These are phyloP conservation scores for Aleiodes alternator DNA, from an alignment of 2,888 invertebrate species.

Conservation along the genomic window DNA sequence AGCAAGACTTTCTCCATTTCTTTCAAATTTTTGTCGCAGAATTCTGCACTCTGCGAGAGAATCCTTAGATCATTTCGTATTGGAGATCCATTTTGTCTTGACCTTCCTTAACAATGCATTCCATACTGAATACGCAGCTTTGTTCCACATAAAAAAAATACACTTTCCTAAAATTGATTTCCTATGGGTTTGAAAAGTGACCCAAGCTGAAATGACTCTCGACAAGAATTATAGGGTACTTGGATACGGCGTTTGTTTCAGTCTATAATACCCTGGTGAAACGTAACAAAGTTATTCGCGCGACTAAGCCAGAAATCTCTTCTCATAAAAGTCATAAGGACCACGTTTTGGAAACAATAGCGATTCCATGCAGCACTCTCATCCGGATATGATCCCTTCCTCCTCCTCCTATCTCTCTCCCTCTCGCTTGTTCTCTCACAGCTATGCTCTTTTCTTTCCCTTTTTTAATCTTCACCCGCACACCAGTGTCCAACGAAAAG, in stretches of 20 bases:
- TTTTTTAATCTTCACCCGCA: conserved; percentile 16
- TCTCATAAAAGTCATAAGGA: conserved; percentile 71
- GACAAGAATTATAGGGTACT: background rate
- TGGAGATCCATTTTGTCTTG: too few species aligned
- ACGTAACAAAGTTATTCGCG: conserved; percentile 65
- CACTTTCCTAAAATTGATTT: conserved; percentile 6
- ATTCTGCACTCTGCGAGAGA: too few species aligned
- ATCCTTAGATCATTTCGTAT: too few species aligned
- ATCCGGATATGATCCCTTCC: conserved; percentile 20
- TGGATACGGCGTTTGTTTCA: conserved; percentile 8
- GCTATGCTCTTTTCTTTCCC: background rate
- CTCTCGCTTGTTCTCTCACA: background rate
- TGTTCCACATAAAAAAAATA: too few species aligned
- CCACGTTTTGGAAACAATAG: conserved; percentile 70
- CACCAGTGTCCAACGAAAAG: conserved; percentile 57
- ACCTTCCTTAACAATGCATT: too few species aligned
- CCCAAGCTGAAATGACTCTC: conserved; percentile 9
- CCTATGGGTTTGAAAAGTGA: conserved; percentile 11
- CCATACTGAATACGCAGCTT: too few species aligned
- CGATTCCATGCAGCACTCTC: conserved; percentile 33
- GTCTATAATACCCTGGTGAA: conserved; percentile 56
- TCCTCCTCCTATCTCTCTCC: background rate
- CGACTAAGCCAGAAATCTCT: conserved; percentile 68
- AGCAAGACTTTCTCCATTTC: too few species aligned
- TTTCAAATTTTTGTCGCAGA: too few species aligned